A percentile compares a stretch with the other conserved stretches of the same genome.
phyloP scores from a whole-genome alignment of 2,113 vertebrate species.

The Pterophyllum scalare region DNA sequence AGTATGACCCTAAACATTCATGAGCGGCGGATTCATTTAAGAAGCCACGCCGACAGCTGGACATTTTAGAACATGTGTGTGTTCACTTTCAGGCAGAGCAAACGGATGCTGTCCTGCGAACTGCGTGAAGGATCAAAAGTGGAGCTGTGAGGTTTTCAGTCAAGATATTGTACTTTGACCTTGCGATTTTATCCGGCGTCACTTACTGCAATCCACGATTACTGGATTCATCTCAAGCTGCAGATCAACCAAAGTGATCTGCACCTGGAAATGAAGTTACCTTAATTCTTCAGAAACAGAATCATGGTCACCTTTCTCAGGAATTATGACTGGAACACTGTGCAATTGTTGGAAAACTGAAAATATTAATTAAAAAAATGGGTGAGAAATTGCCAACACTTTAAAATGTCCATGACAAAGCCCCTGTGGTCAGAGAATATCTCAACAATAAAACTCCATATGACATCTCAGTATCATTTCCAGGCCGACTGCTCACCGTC shows the following conservation, averaged over 20 bases:
- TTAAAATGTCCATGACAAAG: neutral
- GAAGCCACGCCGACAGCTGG: neutral
- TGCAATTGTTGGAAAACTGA: too few relatives aligned
- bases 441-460: too few relatives aligned
- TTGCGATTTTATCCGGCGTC: neutral
- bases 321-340: too few relatives aligned
- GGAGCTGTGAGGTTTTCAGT: neutral
- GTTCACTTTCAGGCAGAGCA: neutral
- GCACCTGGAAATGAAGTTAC: too few relatives aligned
- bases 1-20: constrained; percentile 31
- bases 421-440: neutral
- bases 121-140: too few relatives aligned
- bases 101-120: neutral
- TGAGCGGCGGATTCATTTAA: neutral
- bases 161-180: neutral
- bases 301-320: neutral
- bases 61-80: neutral
- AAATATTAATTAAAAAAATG: neutral
- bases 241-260: neutral
- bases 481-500: neutral
- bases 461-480: neutral
- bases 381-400: neutral
- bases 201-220: neutral
- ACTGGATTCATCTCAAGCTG: neutral
- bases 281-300: neutral